Evolutionary conservation across 1,140 invertebrate species (phyloP).

Genomic region (Samia ricini): DNA sequence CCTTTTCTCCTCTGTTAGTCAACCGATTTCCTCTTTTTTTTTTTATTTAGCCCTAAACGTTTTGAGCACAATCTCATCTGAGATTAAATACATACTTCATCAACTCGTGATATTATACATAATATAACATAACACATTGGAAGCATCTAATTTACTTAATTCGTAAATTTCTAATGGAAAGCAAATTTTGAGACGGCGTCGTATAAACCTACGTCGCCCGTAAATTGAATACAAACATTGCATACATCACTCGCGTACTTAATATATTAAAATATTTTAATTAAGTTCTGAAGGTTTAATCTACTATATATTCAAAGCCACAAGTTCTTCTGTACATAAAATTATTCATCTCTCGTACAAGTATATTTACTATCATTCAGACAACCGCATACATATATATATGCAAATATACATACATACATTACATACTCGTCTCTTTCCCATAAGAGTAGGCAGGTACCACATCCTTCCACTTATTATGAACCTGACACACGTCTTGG

Average conservation of each 20-base stretch:
- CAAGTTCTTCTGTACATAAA: background rate
- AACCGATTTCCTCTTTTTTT: too few relatives aligned
- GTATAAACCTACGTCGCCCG: conserved; percentile 1
- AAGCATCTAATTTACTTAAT: conserved; percentile 5
- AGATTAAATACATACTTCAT: too few relatives aligned
- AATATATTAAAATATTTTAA: conserved; percentile 4
- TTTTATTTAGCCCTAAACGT: too few relatives aligned
- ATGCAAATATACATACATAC: too few relatives aligned
- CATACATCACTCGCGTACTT: background rate
- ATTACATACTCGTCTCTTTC: too few relatives aligned
- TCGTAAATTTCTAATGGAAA: conserved; percentile 19
- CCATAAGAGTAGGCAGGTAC: too few relatives aligned
- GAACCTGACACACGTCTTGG: too few relatives aligned
- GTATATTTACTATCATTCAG: background rate
- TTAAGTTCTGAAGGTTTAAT: background rate
- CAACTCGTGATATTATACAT: background rate
- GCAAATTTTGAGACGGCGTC: conserved; percentile 11
- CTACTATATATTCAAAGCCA: background rate
- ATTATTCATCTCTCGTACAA: background rate
- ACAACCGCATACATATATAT: too few relatives aligned
- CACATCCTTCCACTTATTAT: too few relatives aligned
- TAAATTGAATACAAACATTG: conserved; percentile 19
- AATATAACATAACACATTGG: background rate
- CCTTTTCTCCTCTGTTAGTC: too few relatives aligned
- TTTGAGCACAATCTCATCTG: too few relatives aligned